Percentiles rank a stretch among this genome's conserved stretches.
phyloP scores from a whole-genome alignment of 2,888 invertebrate genomes.

The Epinotia demarniana region DNA sequence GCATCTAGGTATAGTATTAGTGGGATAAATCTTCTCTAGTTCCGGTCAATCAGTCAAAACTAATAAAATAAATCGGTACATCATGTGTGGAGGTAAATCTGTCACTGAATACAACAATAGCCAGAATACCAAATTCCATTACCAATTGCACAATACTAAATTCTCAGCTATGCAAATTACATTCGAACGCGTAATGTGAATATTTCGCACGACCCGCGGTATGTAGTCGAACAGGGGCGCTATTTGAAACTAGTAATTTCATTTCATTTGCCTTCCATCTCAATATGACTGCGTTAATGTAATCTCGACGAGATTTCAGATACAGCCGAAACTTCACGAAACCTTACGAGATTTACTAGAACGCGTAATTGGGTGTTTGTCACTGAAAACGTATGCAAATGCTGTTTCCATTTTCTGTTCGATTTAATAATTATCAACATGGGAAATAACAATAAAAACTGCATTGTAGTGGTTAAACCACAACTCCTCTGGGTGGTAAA shows the following conservation, averaged over 20 bases:
- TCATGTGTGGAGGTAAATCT: not conserved
- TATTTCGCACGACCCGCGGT: conserved; percentile 34
- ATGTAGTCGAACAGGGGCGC: conserved; percentile 28
- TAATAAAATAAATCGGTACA: not conserved
- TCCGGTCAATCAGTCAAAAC: not conserved
- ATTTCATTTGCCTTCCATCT: not conserved
- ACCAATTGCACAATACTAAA: conserved; percentile 13
- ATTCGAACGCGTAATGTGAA: conserved; percentile 27
- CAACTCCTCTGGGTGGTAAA: too few species aligned
- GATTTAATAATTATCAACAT: too few species aligned
- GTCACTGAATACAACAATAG: not conserved
- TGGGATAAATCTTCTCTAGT: not conserved
- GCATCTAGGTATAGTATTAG: too few species aligned
- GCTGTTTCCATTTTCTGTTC: too few species aligned
- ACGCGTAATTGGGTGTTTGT: too few species aligned
- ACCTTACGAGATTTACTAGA: too few species aligned
- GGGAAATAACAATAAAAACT: too few species aligned
- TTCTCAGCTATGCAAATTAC: conserved; percentile 30
- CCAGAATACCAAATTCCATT: not conserved
- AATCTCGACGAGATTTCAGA: too few species aligned
- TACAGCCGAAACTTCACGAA: too few species aligned
- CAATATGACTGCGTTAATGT: not conserved
- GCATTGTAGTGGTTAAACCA: too few species aligned
- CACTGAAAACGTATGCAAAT: too few species aligned
- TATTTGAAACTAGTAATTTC: not conserved